phyloP scores from a whole-genome alignment of 1,140 invertebrate species.

The Drosophila nigromelanica region DNA sequence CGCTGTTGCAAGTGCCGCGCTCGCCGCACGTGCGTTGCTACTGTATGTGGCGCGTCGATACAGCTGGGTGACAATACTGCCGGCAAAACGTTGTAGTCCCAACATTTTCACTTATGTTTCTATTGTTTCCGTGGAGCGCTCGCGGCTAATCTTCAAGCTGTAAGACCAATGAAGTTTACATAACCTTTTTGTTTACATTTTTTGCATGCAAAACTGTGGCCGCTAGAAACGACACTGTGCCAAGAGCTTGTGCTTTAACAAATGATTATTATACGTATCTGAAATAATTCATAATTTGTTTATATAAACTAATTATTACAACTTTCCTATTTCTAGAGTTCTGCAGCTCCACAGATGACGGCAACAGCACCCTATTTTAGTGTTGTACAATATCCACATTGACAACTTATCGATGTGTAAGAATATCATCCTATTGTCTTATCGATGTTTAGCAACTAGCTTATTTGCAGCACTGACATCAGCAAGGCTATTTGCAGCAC shows the following conservation, averaged over 20 bases:
- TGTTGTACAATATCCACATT: slow-evolving; percentile 7
- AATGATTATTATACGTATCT: neutral
- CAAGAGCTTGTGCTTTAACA: neutral
- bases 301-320: slow-evolving; percentile 30
- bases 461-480: slow-evolving; percentile 16
- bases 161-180: slow-evolving; percentile 77
- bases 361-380: slow-evolving; percentile 42
- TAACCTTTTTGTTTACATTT: slow-evolving; percentile 83
- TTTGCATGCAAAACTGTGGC: slow-evolving; percentile 9
- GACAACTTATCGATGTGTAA: neutral
- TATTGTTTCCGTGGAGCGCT: slow-evolving; percentile 17
- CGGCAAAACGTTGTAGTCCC: slow-evolving; percentile 72
- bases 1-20: slow-evolving; percentile 44
- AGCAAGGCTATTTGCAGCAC: slow-evolving; percentile 1
- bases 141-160: slow-evolving; percentile 57
- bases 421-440: neutral
- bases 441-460: neutral
- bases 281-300: slow-evolving; percentile 34
- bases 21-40: slow-evolving; percentile 56
- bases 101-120: slow-evolving; percentile 68
- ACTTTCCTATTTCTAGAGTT: slow-evolving; percentile 58
- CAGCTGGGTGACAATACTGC: slow-evolving; percentile 59
- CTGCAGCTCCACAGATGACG: slow-evolving; percentile 60
- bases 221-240: neutral
- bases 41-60: slow-evolving; percentile 61